These are phyloP conservation scores for Lacerta viridis DNA, from an alignment of 2,797 vertebrate species.

Conservation along the genomic window DNA sequence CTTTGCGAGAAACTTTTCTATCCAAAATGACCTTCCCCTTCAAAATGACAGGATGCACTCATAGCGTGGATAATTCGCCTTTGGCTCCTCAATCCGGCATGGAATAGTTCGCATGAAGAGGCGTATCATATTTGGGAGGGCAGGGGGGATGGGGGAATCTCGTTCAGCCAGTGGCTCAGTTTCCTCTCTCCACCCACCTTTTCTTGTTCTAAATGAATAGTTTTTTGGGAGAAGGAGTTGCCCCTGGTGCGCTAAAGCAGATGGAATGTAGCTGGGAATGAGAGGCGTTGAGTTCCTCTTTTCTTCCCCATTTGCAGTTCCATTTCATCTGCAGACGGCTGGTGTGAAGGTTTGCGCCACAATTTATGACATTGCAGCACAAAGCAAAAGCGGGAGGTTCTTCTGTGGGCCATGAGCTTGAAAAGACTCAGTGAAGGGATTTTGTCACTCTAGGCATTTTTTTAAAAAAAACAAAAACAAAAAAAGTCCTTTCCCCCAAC, in stretches of 20 bases:
- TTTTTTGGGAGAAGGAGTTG: slow-evolving; percentile 58
- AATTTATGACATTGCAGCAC: slow-evolving; percentile 27
- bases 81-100: slow-evolving; percentile 20
- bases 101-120: slow-evolving; percentile 61
- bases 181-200: neutral
- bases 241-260: slow-evolving; percentile 72
- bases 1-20: slow-evolving; percentile 69
- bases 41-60: slow-evolving; percentile 76
- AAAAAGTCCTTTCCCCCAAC: neutral
- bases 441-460: neutral
- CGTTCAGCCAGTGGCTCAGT: slow-evolving; percentile 53
- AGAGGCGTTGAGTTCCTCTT: neutral
- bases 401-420: neutral
- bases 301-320: neutral
- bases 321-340: slow-evolving; percentile 3
- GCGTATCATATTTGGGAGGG: slow-evolving; percentile 45
- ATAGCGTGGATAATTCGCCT: slow-evolving; percentile 64
- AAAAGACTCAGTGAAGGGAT: neutral
- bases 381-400: slow-evolving; percentile 26
- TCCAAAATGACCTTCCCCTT: slow-evolving; percentile 75
- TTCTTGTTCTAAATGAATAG: slow-evolving; percentile 33
- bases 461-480: neutral
- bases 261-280: slow-evolving; percentile 39
- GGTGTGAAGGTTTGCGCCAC: slow-evolving; percentile 11
- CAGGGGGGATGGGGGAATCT: slow-evolving; percentile 32